Evolutionary conservation across 23 tunicate genomes (phyloP).

Genomic region (Aplidium turbinatum): DNA sequence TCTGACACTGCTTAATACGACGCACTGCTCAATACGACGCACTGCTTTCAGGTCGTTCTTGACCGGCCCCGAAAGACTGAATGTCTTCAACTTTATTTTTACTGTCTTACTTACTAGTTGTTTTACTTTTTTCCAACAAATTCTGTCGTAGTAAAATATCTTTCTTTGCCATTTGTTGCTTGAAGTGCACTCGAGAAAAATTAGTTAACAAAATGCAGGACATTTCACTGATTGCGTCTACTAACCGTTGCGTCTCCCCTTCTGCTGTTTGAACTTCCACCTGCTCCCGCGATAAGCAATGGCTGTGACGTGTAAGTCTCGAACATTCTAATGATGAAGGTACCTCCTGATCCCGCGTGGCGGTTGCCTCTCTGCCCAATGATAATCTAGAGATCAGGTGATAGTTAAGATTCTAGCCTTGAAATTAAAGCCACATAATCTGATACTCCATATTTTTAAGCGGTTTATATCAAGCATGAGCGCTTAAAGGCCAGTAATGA

Average conservation of each 20-base stretch:
- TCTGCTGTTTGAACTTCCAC: constrained; percentile 53
- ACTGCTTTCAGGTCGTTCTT: too few relatives aligned
- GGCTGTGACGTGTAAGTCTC: constrained; percentile 64
- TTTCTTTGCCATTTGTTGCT: neutral
- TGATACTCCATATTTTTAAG: neutral
- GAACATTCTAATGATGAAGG: constrained; percentile 72
- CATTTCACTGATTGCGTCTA: too few relatives aligned
- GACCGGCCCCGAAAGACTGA: too few relatives aligned
- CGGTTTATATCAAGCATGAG: neutral
- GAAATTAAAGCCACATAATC: neutral
- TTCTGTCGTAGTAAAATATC: too few relatives aligned
- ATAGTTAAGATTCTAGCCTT: neutral
- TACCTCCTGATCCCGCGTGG: constrained; percentile 90
- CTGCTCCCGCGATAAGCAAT: constrained; percentile 88
- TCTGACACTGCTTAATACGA: too few relatives aligned
- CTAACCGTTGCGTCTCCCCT: neutral
- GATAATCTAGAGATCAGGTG: constrained; percentile 63
- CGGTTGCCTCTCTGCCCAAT: constrained; percentile 89
- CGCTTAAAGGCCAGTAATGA: neutral
- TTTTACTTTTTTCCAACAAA: too few relatives aligned
- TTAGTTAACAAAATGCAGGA: too few relatives aligned
- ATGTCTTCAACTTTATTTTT: too few relatives aligned
- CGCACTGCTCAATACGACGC: too few relatives aligned
- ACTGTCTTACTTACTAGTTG: too few relatives aligned
- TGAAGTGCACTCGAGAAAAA: neutral